phyloP scores from a whole-genome alignment of 2,888 invertebrate genomes.

The Cenopis cana region DNA sequence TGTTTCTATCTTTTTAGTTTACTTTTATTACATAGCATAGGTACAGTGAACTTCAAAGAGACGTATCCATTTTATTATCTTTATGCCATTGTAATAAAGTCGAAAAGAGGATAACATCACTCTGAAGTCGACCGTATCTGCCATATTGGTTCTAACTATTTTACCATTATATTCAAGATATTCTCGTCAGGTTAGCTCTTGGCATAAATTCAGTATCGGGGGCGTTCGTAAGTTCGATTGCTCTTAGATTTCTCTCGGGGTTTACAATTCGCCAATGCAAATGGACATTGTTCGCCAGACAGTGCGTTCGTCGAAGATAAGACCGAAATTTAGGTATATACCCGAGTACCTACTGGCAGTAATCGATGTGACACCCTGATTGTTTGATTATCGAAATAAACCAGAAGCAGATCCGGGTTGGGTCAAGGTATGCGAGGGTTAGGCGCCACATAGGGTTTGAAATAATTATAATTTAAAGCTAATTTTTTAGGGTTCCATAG shows the following conservation, averaged over 20 bases:
- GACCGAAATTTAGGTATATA: neutral
- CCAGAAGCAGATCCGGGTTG: too few relatives aligned
- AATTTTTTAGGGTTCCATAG: too few relatives aligned
- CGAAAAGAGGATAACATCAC: too few relatives aligned
- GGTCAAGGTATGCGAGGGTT: too few relatives aligned
- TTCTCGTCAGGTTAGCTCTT: conserved; percentile 6
- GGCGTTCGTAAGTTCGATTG: conserved; percentile 25
- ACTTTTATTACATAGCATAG: too few relatives aligned
- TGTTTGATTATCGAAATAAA: too few relatives aligned
- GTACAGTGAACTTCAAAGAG: too few relatives aligned
- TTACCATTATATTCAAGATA: conserved; percentile 29
- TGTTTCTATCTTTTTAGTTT: too few relatives aligned
- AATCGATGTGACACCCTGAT: neutral
- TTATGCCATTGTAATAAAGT: too few relatives aligned
- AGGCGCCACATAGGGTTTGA: too few relatives aligned
- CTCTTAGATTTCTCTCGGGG: conserved; percentile 37
- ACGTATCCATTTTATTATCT: too few relatives aligned
- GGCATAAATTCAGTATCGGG: conserved; percentile 26
- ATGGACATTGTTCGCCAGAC: conserved; percentile 6
- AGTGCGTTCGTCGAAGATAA: neutral
- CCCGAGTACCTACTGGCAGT: neutral
- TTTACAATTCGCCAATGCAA: conserved; percentile 7
- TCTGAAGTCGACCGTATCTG: neutral
- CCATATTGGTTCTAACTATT: conserved; percentile 6
- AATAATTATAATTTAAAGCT: too few relatives aligned